These are phyloP conservation scores for Dunckerocampus dactyliophorus DNA, from an alignment of 2,113 vertebrate genomes.

Conservation along the genomic window DNA sequence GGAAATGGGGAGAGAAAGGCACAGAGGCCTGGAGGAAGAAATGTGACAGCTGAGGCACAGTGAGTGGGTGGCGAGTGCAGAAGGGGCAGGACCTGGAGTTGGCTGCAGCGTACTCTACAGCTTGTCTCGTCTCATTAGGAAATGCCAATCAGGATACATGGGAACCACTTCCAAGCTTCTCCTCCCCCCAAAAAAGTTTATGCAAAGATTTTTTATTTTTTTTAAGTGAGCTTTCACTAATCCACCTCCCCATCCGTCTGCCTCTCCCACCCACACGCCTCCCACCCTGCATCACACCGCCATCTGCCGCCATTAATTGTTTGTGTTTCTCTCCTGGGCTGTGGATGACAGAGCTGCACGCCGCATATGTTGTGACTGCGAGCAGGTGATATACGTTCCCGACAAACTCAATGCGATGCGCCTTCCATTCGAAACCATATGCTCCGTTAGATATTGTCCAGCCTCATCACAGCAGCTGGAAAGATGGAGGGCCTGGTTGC, in stretches of 20 bases:
- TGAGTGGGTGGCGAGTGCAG: constrained; percentile 64
- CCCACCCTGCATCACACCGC: constrained; percentile 40
- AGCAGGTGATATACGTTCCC: constrained; percentile 63
- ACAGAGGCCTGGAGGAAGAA: constrained; percentile 43
- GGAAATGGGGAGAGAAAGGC: not conserved
- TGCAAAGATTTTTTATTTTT: constrained; percentile 26
- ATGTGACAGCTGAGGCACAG: constrained; percentile 68
- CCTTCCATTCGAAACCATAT: constrained; percentile 58
- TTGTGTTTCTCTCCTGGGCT: constrained; percentile 54
- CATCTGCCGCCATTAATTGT: constrained; percentile 72
- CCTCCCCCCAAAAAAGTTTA: constrained; percentile 36
- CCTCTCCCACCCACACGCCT: constrained; percentile 18
- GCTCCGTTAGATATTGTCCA: constrained; percentile 60
- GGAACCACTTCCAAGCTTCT: constrained; percentile 58
- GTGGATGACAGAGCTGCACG: constrained; percentile 43
- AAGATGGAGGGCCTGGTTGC: constrained; percentile 66
- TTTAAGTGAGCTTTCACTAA: constrained; percentile 45
- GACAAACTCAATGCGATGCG: constrained; percentile 31
- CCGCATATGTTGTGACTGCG: constrained; percentile 57
- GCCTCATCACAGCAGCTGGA: constrained; percentile 37
- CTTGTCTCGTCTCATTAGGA: constrained; percentile 69
- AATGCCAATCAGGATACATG: constrained; percentile 63
- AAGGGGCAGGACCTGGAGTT: constrained; percentile 68
- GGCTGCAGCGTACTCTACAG: constrained; percentile 59
- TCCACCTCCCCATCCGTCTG: constrained; percentile 49